Conservation (phyloP, 2,888 invertebrate genomes). For the Ophraella communa region DNA sequence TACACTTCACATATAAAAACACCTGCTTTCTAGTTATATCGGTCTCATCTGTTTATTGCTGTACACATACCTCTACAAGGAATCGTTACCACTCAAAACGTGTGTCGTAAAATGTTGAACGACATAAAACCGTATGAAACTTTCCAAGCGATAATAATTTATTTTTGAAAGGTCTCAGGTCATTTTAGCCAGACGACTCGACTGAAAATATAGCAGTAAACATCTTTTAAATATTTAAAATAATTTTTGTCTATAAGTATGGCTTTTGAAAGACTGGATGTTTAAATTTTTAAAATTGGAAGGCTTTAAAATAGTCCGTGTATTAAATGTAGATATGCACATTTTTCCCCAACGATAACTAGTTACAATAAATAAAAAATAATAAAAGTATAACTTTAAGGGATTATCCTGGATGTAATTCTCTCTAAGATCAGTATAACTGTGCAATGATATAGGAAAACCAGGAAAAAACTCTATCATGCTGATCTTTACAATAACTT, state of each 20-base stretch:
- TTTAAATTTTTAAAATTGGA: too few relatives aligned
- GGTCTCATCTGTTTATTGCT: slow-evolving; percentile 41
- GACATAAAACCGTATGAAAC: slow-evolving; percentile 39
- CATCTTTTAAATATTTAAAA: neutral
- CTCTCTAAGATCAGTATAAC: too few relatives aligned
- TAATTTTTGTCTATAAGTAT: neutral
- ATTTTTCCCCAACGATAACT: too few relatives aligned
- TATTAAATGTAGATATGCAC: too few relatives aligned
- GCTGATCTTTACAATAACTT: too few relatives aligned
- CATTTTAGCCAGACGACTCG: neutral
- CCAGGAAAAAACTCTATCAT: too few relatives aligned
- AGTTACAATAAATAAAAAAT: too few relatives aligned
- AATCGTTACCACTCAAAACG: slow-evolving; percentile 49
- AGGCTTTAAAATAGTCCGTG: too few relatives aligned
- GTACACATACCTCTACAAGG: slow-evolving; percentile 26
- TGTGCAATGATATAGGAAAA: too few relatives aligned
- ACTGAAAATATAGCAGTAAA: neutral
- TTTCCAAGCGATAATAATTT: neutral
- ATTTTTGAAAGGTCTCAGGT: slow-evolving; percentile 6
- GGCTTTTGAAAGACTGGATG: neutral
- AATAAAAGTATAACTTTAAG: too few relatives aligned
- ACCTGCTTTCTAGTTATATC: slow-evolving; percentile 35
- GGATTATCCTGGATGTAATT: too few relatives aligned
- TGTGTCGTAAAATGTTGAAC: slow-evolving; percentile 47
- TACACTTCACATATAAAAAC: slow-evolving; percentile 1